Conservation (phyloP, 2,888 invertebrate species). For the Eubasilissa splendida region DNA sequence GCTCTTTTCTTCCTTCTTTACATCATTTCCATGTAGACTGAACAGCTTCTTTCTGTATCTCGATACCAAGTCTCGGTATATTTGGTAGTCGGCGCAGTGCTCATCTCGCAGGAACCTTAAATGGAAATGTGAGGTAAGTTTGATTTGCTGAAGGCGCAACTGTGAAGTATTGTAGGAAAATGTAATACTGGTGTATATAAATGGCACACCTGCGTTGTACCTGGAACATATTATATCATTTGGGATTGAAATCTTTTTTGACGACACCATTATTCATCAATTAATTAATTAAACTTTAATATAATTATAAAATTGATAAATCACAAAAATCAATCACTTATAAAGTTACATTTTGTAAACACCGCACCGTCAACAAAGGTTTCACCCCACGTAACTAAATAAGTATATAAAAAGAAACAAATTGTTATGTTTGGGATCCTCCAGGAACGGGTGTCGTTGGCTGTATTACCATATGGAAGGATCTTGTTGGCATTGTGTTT, state of each 20-base stretch:
- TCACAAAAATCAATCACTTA: too few species aligned
- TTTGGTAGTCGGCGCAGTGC: constrained; percentile 69
- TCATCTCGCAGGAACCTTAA: constrained; percentile 70
- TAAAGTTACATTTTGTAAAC: background rate
- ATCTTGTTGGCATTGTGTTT: constrained; percentile 72
- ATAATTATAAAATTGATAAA: too few species aligned
- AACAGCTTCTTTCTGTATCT: constrained; percentile 61
- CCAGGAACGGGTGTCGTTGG: background rate
- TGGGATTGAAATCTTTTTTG: constrained; percentile 12
- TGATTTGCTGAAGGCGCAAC: constrained; percentile 8
- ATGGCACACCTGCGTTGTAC: constrained; percentile 36
- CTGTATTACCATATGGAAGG: constrained; percentile 71
- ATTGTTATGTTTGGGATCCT: constrained; percentile 11
- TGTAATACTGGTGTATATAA: constrained; percentile 28
- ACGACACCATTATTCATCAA: background rate
- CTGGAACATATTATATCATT: constrained; percentile 45
- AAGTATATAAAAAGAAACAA: constrained; percentile 13
- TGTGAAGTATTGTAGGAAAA: constrained; percentile 35
- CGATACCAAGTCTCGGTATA: constrained; percentile 67
- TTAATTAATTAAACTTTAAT: too few species aligned
- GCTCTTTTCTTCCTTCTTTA: constrained; percentile 24
- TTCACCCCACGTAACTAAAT: constrained; percentile 10
- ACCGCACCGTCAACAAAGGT: background rate
- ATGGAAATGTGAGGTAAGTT: constrained; percentile 33
- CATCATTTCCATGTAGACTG: background rate